These are phyloP conservation scores for Melipona beecheii DNA, from an alignment of 2,888 invertebrate genomes.

Conservation along the genomic window DNA sequence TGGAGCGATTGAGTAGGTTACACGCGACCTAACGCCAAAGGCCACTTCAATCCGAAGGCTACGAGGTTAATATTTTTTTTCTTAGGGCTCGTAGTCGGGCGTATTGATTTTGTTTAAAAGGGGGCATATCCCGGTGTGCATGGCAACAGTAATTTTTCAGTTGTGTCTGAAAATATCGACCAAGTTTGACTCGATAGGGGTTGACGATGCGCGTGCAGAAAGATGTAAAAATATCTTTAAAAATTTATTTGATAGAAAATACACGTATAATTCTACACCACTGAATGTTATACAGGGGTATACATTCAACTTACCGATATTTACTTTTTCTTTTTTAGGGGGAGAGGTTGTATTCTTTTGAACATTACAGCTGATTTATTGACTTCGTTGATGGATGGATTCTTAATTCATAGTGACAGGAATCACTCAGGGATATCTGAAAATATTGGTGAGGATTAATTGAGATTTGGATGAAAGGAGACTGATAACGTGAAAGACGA, in stretches of 20 bases:
- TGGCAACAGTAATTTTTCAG: background rate
- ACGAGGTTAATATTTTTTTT: background rate
- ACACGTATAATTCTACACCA: background rate
- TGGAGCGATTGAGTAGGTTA: background rate
- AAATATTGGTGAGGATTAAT: background rate
- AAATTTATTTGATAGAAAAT: background rate
- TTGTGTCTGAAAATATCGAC: background rate
- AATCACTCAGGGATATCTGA: background rate
- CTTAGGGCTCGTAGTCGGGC: background rate
- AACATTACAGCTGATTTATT: background rate
- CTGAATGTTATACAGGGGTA: background rate
- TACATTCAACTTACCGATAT: background rate
- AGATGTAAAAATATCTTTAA: background rate
- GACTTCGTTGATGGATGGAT: background rate
- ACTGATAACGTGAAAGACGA: background rate
- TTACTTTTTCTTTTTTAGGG: background rate
- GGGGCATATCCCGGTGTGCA: background rate
- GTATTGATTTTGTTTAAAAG: constrained; percentile 6
- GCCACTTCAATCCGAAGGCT: background rate
- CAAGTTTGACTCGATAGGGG: background rate
- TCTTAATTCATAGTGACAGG: background rate
- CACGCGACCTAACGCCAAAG: background rate
- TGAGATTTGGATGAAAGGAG: background rate
- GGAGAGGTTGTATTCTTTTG: background rate
- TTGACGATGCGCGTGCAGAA: background rate